These are phyloP conservation scores for Axea sp. DNA, from an alignment of 2,888 invertebrate genomes.

Conservation along the genomic window DNA sequence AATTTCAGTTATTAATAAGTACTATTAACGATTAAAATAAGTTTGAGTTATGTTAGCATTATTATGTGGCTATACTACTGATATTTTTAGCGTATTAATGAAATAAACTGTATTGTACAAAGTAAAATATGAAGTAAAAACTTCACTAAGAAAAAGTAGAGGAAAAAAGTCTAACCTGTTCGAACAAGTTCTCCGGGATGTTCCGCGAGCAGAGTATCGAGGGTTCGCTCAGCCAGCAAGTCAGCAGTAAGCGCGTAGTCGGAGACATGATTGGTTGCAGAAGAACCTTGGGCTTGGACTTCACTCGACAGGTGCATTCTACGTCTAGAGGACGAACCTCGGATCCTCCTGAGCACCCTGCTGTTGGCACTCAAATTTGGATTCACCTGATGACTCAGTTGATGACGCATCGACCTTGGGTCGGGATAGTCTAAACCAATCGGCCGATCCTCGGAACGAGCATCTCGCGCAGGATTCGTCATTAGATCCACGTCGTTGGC, in stretches of 20 bases:
- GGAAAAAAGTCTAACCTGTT: conserved; percentile 92
- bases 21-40: too few species aligned
- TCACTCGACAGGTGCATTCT: conserved; percentile 90
- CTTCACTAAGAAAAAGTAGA: too few species aligned
- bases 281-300: conserved; percentile 82
- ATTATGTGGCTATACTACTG: too few species aligned
- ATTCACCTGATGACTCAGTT: conserved; percentile 64
- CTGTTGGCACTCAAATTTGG: conserved; percentile 31
- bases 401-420: conserved; percentile 70
- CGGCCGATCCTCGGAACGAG: conserved; percentile 76
- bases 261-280: conserved; percentile 76
- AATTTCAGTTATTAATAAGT: too few species aligned
- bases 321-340: conserved; percentile 71
- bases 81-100: too few species aligned
- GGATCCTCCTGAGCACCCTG: conserved; percentile 68
- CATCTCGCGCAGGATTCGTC: conserved; percentile 78
- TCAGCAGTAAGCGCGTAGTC: conserved; percentile 88
- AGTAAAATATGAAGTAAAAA: too few species aligned
- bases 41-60: too few species aligned
- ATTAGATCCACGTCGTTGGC: conserved; percentile 71
- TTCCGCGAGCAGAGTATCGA: conserved; percentile 91
- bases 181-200: conserved; percentile 95
- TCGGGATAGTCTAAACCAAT: conserved; percentile 75
- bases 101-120: too few species aligned
- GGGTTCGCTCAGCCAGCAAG: conserved; percentile 89